Evolutionary conservation across 2,888 invertebrate species (phyloP), one percentile per base, ranked within the genome.

Genomic region (Nematopogon swammerdamellus): DNA sequence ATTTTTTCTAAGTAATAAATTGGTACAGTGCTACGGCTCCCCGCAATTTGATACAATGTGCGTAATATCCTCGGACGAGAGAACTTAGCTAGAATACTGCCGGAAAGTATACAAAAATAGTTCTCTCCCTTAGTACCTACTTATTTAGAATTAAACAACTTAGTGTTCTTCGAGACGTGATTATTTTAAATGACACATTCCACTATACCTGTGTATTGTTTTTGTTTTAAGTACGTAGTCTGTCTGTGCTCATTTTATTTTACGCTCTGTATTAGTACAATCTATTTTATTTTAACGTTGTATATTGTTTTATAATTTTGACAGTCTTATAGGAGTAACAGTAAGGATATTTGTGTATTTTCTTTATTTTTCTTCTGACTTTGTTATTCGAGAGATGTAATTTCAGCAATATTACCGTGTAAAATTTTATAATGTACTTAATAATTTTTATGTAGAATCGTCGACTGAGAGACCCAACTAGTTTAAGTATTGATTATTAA

Each of bases 401-500:
- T 14, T 36, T 36, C 36, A 36, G 36, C 36, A 36, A 36, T 36
- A 36, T 14, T 36, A 36, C 36, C 36, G 3, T 3, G 4, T 36
- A 36, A 36, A 36, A 6, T 36, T 36, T 8, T 36, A 14, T 36
- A 36, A 36, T 6, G n/a, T 36, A 36, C 36, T 36, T 36, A 36
- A 36, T 36, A 14, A 36, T 36, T 36, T 36, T 36, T 36, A 36
- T 14, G 36, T 36, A 36, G 47, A 20, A 16, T 18, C 18, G 19
- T 48, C 29, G 48, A 48, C 48, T 48, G 48, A 48, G 16, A 29
- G 48, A 19, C 19, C 48, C 48, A 48, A 42, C 14, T 48, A 48
- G 43, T n/a, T 17, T 47, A 47, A 47, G 47, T 47, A 29, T 19
- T 36, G 45, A 20, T 45, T 19, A 45, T 45, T 45, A 36, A 36